Evolutionary conservation across 2,888 invertebrate genomes (phyloP), one percentile per base, ranked within the genome.

Genomic region (Endomychus coccineus): DNA sequence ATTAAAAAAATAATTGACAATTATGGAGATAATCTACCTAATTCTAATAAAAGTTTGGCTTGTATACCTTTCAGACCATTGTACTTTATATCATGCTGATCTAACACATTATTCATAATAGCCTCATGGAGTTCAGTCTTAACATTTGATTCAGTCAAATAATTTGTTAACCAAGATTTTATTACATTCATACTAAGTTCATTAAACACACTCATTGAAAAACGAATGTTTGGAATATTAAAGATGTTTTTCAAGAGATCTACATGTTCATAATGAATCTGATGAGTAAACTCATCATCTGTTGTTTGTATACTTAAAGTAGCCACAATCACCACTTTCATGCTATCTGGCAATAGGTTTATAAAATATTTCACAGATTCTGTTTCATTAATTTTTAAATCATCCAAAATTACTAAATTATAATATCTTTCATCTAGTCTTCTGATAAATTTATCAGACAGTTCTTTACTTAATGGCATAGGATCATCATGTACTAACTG

Each of bases 391-490:
- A 41, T 37, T 16, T 36, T 45, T 41, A 61, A 49, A 45, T 58
- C 51, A 39, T 61, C 61, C 13, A 61, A 43, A 15, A 57, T 42
- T 33, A 61, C 34, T 36, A 60, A 49, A 49, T 56, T 56, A 22
- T 48, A 52, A 38, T 40, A 45, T 24, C 43, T 43, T 9, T 12
- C 14, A 16, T 43, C 36, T 30, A 47, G 39, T 11, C 27, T 25
- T 13, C 37, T 25, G 23, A 43, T 14, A 22, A 52, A 34, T 14
- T 29, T 14, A 9, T 43, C 25, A 21, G 38, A 32, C 27, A 46
- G 34, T 16, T 17, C 14, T 14, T 42, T 21, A 14, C 37, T 37
- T 17, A 34, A 33, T 10, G 43, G 30, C 11, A 53, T 39, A 32
- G 41, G 41, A 10, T 51, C 17, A 15, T 52, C 51, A 45, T 51